Evolutionary conservation across 1,140 invertebrate genomes (phyloP), one percentile per base, ranked within the genome.

Genomic region (Drosophila truncata): DNA sequence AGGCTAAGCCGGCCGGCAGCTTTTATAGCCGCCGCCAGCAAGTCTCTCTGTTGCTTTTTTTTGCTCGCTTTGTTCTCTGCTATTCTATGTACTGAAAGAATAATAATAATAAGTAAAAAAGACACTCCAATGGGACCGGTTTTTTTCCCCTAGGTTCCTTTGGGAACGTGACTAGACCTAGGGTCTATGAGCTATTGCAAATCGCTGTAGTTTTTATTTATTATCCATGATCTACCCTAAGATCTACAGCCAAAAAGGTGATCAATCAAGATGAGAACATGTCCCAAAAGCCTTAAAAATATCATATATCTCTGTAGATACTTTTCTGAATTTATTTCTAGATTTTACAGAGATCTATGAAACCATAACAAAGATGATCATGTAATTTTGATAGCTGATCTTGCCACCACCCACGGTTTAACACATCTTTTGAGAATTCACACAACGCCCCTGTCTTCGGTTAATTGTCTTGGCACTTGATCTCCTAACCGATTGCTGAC

Each of bases 1-100:
- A 35, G n/a, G 62, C 52, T 23, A 25, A 54, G 84, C 80, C 77
- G 77, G 84, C 80, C 61, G 80, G 77, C 44, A 61, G 54, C 52
- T 87, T 87, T 75, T 87, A 87, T 87, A 87, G 41, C 37, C 41
- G 42, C 16, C 18, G 49, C 18, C 49, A 33, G 49, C 18, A 1
- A 14, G 33, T 23, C 37, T 63, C 37, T 66, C 62, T 31, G 50
- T 20, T 13, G 37, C 10, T 44, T 27, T 67, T 65, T 46, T 33
- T 66, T 69, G 57, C 23, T 66, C 58, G 60, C 61, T 66, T 69
- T 65, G 33, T 31, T 31, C 55, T 61, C 23, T 14, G 55, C 35
- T 7, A 18, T 44, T 58, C 35, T 29, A 16, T 41, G 16, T 64
- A 20, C 20, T 13, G 31, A 35, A 47, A 64, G 31, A 41, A 61